These are phyloP conservation scores for Eutolmus rufibarbis DNA, from an alignment of 2,888 invertebrate species.

Conservation along the genomic window DNA sequence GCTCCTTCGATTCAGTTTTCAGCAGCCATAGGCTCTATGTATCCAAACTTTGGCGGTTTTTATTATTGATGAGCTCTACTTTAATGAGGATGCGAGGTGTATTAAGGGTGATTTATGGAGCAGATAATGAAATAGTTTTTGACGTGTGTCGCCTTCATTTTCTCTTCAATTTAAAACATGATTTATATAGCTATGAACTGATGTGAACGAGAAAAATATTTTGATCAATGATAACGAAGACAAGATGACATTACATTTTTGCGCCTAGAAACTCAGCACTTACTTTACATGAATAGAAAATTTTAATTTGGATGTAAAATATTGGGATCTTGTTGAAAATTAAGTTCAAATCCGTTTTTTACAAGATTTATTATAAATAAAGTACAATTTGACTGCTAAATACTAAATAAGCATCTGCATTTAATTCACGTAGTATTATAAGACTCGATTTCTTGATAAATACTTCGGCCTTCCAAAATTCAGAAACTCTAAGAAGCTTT, in stretches of 20 bases:
- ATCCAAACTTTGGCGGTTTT: background rate
- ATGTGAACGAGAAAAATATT: background rate
- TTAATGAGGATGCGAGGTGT: background rate
- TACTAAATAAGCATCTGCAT: no score
- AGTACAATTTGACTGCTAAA: no score
- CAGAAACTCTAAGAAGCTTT: no score
- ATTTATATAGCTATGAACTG: background rate
- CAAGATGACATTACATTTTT: background rate
- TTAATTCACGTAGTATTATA: no score
- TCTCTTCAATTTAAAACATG: background rate
- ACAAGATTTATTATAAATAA: no score
- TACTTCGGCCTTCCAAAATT: no score
- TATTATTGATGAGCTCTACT: background rate
- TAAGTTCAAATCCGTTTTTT: no score
- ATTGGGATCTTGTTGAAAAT: no score
- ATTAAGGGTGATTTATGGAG: background rate
- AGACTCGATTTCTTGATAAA: no score
- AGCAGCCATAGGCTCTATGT: background rate
- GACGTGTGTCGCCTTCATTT: background rate
- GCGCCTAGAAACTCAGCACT: background rate
- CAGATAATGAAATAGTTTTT: background rate
- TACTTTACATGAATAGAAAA: background rate
- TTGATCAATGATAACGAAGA: background rate
- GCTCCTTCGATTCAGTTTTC: background rate
- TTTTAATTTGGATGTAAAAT: no score